Conservation (phyloP, 2,888 invertebrate species). For the Lingula anatina region DNA sequence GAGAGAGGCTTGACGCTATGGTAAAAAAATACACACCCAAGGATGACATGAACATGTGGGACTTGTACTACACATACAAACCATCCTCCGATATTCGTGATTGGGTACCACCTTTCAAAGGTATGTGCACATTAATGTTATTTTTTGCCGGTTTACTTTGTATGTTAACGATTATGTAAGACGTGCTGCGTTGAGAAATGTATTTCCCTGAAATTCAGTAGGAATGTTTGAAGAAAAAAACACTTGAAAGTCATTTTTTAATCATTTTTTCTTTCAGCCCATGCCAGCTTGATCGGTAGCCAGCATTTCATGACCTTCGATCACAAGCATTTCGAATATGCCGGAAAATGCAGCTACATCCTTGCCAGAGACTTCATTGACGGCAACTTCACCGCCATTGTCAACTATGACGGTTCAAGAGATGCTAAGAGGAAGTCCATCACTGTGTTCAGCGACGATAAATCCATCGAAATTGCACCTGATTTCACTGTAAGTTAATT, state of each 20-base stretch:
- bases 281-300: constrained; percentile 75
- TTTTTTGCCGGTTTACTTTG: no score
- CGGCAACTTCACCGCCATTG: constrained; percentile 73
- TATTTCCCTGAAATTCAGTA: no score
- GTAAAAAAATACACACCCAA: no score
- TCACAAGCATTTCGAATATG: constrained; percentile 68
- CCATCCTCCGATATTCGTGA: constrained; percentile 70
- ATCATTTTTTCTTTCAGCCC: no score
- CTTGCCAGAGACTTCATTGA: constrained; percentile 78
- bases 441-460: constrained; percentile 28
- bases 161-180: no score
- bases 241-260: no score
- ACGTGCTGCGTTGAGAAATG: no score
- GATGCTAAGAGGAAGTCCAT: constrained; percentile 30
- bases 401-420: constrained; percentile 68
- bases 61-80: constrained; percentile 73
- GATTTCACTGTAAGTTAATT: constrained; percentile 20
- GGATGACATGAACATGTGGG: no score
- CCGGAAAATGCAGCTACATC: constrained; percentile 73
- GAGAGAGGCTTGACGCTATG: no score
- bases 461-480: constrained; percentile 30
- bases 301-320: constrained; percentile 85
- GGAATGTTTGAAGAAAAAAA: no score
- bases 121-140: constrained; percentile 57
- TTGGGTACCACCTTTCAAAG: constrained; percentile 81